phyloP scores from a whole-genome alignment of 1,140 invertebrate species.

The Copidosoma floridanum region DNA sequence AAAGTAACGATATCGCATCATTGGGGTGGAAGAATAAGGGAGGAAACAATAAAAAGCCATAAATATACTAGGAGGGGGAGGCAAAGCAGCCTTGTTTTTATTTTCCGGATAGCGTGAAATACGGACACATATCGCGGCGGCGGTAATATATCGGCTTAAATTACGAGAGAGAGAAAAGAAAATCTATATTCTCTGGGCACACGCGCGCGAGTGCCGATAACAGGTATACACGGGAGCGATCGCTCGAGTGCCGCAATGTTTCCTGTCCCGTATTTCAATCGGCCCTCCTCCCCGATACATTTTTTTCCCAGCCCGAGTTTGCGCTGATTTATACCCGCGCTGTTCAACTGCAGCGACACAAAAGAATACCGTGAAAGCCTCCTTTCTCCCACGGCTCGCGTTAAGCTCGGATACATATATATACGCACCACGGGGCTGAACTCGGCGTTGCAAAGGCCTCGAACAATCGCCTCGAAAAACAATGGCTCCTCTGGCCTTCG shows the following conservation, averaged over 20 bases:
- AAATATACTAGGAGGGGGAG: too few relatives aligned
- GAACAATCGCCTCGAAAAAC: not conserved
- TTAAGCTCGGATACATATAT: too few relatives aligned
- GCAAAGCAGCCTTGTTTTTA: too few relatives aligned
- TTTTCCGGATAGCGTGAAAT: too few relatives aligned
- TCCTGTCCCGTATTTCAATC: slow-evolving; percentile 13
- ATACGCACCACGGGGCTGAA: not conserved
- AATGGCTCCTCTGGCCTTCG: too few relatives aligned
- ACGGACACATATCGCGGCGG: too few relatives aligned
- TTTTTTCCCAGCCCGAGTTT: not conserved
- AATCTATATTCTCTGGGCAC: slow-evolving; percentile 8
- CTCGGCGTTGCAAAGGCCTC: not conserved
- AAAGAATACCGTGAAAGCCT: too few relatives aligned
- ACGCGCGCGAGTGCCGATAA: not conserved
- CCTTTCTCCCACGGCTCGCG: not conserved
- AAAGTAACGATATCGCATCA: too few relatives aligned
- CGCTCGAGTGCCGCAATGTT: slow-evolving; percentile 15
- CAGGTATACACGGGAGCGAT: not conserved
- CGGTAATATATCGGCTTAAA: too few relatives aligned
- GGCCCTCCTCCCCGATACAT: not conserved
- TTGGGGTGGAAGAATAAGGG: too few relatives aligned
- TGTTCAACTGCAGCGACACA: not conserved
- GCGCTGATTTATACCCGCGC: slow-evolving; percentile 1
- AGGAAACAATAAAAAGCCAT: too few relatives aligned
- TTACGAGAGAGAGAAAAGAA: too few relatives aligned